phyloP scores from a whole-genome alignment of 2,113 vertebrate genomes.

The Corydoras sp. region DNA sequence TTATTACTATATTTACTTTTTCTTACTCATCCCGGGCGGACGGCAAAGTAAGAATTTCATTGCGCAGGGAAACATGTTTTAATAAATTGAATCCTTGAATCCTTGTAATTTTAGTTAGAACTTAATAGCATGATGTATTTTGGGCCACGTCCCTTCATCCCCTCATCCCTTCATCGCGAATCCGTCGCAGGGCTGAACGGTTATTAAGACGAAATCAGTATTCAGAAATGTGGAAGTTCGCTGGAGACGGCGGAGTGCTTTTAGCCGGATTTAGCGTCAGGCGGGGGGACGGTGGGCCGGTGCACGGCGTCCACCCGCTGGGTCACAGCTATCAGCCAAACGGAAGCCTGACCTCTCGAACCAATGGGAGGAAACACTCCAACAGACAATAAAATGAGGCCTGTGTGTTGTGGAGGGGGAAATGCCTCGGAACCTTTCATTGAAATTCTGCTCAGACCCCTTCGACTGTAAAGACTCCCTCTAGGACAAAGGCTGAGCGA shows the following conservation, averaged over 20 bases:
- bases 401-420: constrained; percentile 63
- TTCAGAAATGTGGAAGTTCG: constrained; percentile 14
- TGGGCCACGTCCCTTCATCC: no score
- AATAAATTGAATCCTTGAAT: no score
- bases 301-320: constrained; percentile 44
- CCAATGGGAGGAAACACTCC: constrained; percentile 63
- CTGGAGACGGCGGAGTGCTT: constrained; percentile 15
- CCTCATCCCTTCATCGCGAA: not conserved
- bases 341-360: constrained; percentile 76
- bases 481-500: constrained; percentile 51
- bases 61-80: no score
- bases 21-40: no score
- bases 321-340: constrained; percentile 61
- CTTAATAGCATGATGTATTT: no score
- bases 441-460: constrained; percentile 67
- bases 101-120: no score
- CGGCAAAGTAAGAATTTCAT: no score
- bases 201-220: constrained; percentile 23
- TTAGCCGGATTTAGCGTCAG: constrained; percentile 6
- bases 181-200: not conserved
- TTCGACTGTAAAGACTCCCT: constrained; percentile 68
- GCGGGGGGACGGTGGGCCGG: not conserved
- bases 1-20: no score
- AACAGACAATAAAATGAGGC: constrained; percentile 69
- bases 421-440: constrained; percentile 26